Percentiles rank a stretch among this genome's conserved stretches.
These are phyloP conservation scores for Drosophila teissieri DNA, from an alignment of 1,140 invertebrate genomes.

Conservation along the genomic window DNA sequence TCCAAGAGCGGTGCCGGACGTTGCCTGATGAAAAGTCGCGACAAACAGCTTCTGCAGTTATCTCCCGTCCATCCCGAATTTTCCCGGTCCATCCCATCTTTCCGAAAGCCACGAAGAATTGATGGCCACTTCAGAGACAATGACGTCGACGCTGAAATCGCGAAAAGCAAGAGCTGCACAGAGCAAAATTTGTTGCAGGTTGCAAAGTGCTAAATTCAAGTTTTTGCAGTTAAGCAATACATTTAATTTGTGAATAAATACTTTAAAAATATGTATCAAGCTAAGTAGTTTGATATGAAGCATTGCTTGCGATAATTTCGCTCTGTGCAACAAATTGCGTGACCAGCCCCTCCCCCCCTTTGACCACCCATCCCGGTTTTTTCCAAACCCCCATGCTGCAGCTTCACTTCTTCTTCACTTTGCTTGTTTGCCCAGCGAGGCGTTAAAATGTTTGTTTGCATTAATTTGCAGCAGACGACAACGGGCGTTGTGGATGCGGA, in stretches of 20 bases:
- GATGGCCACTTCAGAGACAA: slow-evolving; percentile 82
- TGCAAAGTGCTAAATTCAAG: no score
- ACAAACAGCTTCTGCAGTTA: slow-evolving; percentile 69
- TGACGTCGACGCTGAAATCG: slow-evolving; percentile 35
- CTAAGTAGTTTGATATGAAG: no score
- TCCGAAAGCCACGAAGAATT: slow-evolving; percentile 68
- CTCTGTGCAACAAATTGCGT: slow-evolving; percentile 63
- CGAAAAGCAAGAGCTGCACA: slow-evolving; percentile 6
- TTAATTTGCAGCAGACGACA: slow-evolving; percentile 76
- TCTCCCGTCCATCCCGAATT: slow-evolving; percentile 1
- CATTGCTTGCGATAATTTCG: not conserved
- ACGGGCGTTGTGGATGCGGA: slow-evolving; percentile 32
- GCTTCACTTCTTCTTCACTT: slow-evolving; percentile 26
- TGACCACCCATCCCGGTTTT: not conserved
- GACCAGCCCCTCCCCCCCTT: slow-evolving; percentile 21
- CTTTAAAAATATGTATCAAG: no score
- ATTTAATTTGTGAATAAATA: no score
- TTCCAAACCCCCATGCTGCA: slow-evolving; percentile 6
- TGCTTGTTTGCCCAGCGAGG: slow-evolving; percentile 72
- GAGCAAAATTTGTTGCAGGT: not conserved
- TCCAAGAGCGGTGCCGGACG: slow-evolving; percentile 47
- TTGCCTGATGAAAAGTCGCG: slow-evolving; percentile 71
- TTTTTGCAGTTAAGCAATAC: no score
- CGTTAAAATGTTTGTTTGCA: slow-evolving; percentile 83
- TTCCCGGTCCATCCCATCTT: slow-evolving; percentile 13